Percentiles rank a stretch among this genome's conserved stretches.
Conservation (phyloP, 1,140 invertebrate species). For the Steinernema khuongi region DNA sequence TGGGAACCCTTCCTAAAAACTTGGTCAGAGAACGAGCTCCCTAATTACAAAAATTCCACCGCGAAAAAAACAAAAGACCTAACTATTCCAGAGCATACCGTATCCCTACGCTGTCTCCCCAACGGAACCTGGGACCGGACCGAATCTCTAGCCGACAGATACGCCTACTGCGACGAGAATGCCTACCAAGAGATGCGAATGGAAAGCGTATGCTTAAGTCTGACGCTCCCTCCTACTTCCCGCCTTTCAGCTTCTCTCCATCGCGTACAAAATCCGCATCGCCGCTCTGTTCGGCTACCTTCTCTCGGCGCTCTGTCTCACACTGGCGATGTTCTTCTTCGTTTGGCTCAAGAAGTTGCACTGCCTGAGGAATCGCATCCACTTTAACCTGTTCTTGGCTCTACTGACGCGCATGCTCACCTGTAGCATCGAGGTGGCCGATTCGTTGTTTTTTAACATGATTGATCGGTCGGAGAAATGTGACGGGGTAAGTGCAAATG, state of each 20-base stretch:
- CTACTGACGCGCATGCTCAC: constrained; percentile 2
- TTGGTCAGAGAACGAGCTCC: no score
- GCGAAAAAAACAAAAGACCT: no score
- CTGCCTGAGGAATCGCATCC: constrained; percentile 9
- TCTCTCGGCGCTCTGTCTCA: neutral
- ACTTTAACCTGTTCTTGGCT: neutral
- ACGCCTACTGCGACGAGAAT: neutral
- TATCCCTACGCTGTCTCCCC: neutral
- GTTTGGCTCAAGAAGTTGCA: constrained; percentile 1
- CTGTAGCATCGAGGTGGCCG: neutral
- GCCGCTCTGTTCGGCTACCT: constrained; percentile 12
- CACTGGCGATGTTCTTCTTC: neutral
- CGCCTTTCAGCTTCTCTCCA: neutral
- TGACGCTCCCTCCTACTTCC: neutral
- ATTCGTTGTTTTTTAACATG: neutral
- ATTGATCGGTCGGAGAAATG: constrained; percentile 1
- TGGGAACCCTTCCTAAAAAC: no score
- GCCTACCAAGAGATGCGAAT: neutral
- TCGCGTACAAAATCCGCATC: constrained; percentile 9
- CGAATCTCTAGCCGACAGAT: neutral
- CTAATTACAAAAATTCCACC: neutral
- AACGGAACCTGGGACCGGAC: neutral
- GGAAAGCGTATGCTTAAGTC: neutral
- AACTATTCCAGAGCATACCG: constrained; percentile 1
- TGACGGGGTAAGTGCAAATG: neutral